phyloP scores from a whole-genome alignment of 2,888 invertebrate species.

The Augiades crinisus region DNA sequence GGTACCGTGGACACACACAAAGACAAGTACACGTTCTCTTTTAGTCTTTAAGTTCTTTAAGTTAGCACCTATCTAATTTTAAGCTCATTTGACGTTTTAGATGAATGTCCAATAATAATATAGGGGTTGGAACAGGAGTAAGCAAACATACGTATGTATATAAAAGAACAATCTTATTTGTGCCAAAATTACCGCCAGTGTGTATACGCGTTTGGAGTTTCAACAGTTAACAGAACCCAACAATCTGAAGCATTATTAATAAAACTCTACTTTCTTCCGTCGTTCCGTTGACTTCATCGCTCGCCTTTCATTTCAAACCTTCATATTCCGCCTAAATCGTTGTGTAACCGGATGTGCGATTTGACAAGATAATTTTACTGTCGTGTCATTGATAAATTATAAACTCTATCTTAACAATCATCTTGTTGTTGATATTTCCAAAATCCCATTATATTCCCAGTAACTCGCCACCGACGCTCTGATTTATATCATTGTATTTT shows the following conservation, averaged over 20 bases:
- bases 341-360: slow-evolving; percentile 14
- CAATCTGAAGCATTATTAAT: neutral
- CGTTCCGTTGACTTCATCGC: neutral
- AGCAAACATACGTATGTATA: no score
- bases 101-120: no score
- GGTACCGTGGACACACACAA: no score
- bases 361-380: slow-evolving; percentile 20
- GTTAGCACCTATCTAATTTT: no score
- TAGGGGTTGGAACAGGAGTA: no score
- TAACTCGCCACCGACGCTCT: neutral
- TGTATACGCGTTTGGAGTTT: no score
- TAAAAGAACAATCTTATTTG: no score
- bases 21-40: no score
- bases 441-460: neutral
- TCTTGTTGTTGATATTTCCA: neutral
- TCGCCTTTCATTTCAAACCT: slow-evolving; percentile 19
- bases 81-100: no score
- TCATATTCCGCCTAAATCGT: slow-evolving; percentile 14
- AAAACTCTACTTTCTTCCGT: slow-evolving; percentile 10
- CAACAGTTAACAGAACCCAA: neutral
- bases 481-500: neutral
- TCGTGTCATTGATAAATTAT: slow-evolving; percentile 16
- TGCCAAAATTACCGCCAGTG: no score
- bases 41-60: no score
- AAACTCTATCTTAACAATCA: neutral